Evolutionary conservation across 2,888 invertebrate genomes (phyloP).

Genomic region (Anodontia alba): DNA sequence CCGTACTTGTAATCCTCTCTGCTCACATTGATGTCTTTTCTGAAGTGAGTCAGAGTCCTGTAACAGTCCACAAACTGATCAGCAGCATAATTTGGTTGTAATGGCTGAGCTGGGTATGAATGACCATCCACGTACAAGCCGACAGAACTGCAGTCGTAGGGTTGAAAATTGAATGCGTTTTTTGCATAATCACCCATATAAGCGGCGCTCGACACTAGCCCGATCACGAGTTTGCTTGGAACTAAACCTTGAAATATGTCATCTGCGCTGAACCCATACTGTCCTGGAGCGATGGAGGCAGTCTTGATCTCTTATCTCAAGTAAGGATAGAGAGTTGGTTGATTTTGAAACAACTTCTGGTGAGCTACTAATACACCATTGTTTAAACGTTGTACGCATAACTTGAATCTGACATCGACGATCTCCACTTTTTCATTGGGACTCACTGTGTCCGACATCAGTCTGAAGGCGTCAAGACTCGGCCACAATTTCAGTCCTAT

Average conservation of each 20-base stretch:
- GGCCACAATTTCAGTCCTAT: too few relatives aligned
- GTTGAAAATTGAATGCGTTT: conserved; percentile 37
- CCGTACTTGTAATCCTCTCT: conserved; percentile 19
- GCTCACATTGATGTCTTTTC: conserved; percentile 19
- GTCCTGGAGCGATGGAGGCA: too few relatives aligned
- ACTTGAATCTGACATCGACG: conserved; percentile 52
- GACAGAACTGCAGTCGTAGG: conserved; percentile 39
- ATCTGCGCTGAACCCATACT: too few relatives aligned
- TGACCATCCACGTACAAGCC: conserved; percentile 33
- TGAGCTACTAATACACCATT: too few relatives aligned
- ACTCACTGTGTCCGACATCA: not conserved
- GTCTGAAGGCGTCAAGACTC: too few relatives aligned
- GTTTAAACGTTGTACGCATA: conserved; percentile 43
- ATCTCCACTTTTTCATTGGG: conserved; percentile 37
- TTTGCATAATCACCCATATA: conserved; percentile 29
- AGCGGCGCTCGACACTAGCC: too few relatives aligned
- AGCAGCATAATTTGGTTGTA: conserved; percentile 40
- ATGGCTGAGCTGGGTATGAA: conserved; percentile 26
- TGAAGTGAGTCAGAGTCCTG: conserved; percentile 18
- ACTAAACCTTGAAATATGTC: conserved; percentile 40
- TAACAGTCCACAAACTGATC: conserved; percentile 32
- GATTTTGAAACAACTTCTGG: too few relatives aligned
- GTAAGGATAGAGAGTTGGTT: conserved; percentile 51
- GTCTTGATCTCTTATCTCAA: conserved; percentile 40
- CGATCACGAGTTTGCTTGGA: too few relatives aligned